Base-by-base conservation (phyloP, 2,113 vertebrate species). In the Psammodynastes pulverulentus region DNA sequence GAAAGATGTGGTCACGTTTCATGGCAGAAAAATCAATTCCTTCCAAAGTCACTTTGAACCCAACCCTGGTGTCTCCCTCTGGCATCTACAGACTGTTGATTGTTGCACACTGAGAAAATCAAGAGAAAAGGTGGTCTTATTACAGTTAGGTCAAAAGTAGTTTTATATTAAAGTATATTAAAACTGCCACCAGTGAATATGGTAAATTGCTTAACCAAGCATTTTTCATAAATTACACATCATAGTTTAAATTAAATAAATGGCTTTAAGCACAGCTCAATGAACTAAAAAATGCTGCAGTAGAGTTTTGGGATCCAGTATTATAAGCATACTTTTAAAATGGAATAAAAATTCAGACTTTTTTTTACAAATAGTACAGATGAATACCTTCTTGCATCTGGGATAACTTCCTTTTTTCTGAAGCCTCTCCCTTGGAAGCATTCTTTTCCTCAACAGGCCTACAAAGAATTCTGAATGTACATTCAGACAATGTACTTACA, bases 11-110 rank as follows among this genome's bases (percentile, higher is more conserved):
- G 91, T 95, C 86, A 94, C 92, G 84, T 56, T 53, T 92, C 52
- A 0, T 95, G 95, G 94, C 96, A 95, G 93, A n/a, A 72, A 3
- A 90, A 92, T 97, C 97, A 92, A 97, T 97, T 84, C 87, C 51
- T 84, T 90, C 92, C 96, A 96, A 97, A 95, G 96, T 96, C 93
- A 96, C 95, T 96, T 95, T 95, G 95, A 1, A 87, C 39, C 51
- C 9, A 51, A 5, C 34, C 2, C 85, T 5, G 79, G 52, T 67
- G 52, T 86, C 39, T 51, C 72, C 34, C 72, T 39, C 2, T 79
- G 72, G 34, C 34, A 43, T 43, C 72, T 7, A 79, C 67, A 39
- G 17, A 17, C 34, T 39, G 72, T 21, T 43, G 21, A 43, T 86
- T 23, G 17, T 29, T 19, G n/a, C 39, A 52, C 26, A 3, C 45